Base-by-base conservation (phyloP, 2,888 invertebrate species). In the Idaea aversata region DNA sequence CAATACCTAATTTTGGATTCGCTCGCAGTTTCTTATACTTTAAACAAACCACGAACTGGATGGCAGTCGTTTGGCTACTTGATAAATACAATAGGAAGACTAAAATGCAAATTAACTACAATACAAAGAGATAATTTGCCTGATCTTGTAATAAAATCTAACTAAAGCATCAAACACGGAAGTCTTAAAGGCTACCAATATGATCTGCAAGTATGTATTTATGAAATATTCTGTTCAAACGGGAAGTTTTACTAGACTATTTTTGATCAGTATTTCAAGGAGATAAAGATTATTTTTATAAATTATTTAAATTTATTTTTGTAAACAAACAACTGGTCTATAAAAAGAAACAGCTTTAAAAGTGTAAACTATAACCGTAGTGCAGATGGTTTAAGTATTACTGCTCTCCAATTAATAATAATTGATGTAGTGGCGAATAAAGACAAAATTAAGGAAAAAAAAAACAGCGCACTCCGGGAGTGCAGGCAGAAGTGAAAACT, bases 201-300 rank as follows among this genome's bases (percentile, higher is more conserved):
- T 13, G 47, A 47, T 47, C 5, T 47, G 4, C 7, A 61, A 35
- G 15, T 47, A 61, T 35, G 15, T 47, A 15, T 13, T 65, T 47
- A 63, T 61, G 15, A 67, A 62, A 62, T 57, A 64, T 57, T 61
- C 47, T 64, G 34, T 62, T 65, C 7, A 63, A 63, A 47, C 66
- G 63, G 66, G 65, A 70, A 67, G 66, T 65, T 70, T 66, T 72
- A 65, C 64, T 63, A 68, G 62, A 16, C 67, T 67, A 68, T 73
- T 70, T 70, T 64, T 57, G 61, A 64, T 66, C 57, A 57, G 47
- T 47, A 10, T 47, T 47, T 47, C 47, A 47, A 47, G 47, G 47
- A 47, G 10, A 13, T 47, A 6, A 47, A 13, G 47, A 47, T 47
- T 47, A 10, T 47, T 47, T 62, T 65, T 65, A 63, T 36, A 64